Evolutionary conservation across 1,140 invertebrate species (phyloP), one percentile per base, ranked within the genome.

Genomic region (Camponotus pennsylvanicus): DNA sequence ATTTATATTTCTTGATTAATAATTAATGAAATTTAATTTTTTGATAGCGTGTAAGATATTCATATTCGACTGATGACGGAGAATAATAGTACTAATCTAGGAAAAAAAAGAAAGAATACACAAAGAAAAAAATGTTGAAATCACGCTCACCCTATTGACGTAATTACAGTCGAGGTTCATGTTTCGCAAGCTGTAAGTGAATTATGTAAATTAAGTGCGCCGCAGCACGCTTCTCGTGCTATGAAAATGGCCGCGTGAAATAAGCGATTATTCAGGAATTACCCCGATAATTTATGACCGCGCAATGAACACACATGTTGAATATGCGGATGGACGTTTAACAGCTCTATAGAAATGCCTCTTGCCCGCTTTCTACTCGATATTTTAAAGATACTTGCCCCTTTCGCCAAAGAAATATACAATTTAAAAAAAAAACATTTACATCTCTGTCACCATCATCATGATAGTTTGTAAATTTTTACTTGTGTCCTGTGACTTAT

Each of bases 201-300:
- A 83, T 83, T 83, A 83, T 83, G 79, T 75, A 83, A 83, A 83
- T 83, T 83, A 75, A 83, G 79, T 83, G 40, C 57, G 69, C 69
- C 8, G 27, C 79, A 59, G 55, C 55, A 73, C 40, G 57, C 69
- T 83, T 1, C n/a, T 75, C 79, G 27, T 61, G n/a, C 69, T 73
- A n/a, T 57, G 79, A 83, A 83, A 83, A 75, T 61, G 69, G 79
- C 69, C 13, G 79, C 79, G 79, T 83, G 79, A 75, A 83, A 83
- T 83, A 83, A 83, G 69, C 79, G 69, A 83, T 83, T 83, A 83
- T 83, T 83, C 79, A 83, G 69, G n/a, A 83, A 83, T 83, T 83
- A 83, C 55, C 69, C 40, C 55, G 79, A 75, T 75, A 83, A 83
- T 83, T 83, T 83, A 83, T 75, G 55, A n/a, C 66, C 55, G 57